Conservation (phyloP, 1,140 invertebrate genomes). For the Ooceraea biroi region DNA sequence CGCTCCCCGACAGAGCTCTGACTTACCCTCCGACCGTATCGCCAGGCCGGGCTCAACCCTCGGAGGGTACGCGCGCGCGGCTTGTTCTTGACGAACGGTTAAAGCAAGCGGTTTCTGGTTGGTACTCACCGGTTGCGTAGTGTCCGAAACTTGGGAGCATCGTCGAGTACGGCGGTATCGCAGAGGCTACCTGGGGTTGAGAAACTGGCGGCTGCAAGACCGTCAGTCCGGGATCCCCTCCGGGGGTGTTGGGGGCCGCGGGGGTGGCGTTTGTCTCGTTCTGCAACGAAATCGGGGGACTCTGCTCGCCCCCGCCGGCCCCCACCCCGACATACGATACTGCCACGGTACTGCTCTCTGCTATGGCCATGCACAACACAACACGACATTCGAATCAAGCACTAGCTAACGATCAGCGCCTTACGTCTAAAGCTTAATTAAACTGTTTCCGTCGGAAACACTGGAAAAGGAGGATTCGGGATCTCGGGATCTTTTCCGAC, state of each 20-base stretch:
- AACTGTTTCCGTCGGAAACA: slow-evolving; percentile 61
- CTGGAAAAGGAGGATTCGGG: neutral
- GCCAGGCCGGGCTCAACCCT: slow-evolving; percentile 19
- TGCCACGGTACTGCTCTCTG: slow-evolving; percentile 87
- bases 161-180: slow-evolving; percentile 87
- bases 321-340: slow-evolving; percentile 87
- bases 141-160: slow-evolving; percentile 91
- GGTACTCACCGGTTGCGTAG: slow-evolving; percentile 90
- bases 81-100: slow-evolving; percentile 34
- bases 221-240: slow-evolving; percentile 86
- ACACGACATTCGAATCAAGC: slow-evolving; percentile 84
- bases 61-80: slow-evolving; percentile 36
- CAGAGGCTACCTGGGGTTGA: slow-evolving; percentile 84
- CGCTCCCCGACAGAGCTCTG: slow-evolving; percentile 32
- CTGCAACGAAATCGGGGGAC: slow-evolving; percentile 88
- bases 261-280: slow-evolving; percentile 86
- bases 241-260: slow-evolving; percentile 86
- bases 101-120: slow-evolving; percentile 37
- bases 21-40: slow-evolving; percentile 66
- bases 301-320: slow-evolving; percentile 86
- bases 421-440: slow-evolving; percentile 81
- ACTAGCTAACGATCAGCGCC: slow-evolving; percentile 81
- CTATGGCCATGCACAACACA: slow-evolving; percentile 87
- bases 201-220: slow-evolving; percentile 87
- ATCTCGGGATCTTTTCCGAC: neutral